Evolutionary conservation across 2,797 vertebrate species (phyloP), one percentile per base, ranked within the genome.

Genomic region (Poecilia velifera): DNA sequence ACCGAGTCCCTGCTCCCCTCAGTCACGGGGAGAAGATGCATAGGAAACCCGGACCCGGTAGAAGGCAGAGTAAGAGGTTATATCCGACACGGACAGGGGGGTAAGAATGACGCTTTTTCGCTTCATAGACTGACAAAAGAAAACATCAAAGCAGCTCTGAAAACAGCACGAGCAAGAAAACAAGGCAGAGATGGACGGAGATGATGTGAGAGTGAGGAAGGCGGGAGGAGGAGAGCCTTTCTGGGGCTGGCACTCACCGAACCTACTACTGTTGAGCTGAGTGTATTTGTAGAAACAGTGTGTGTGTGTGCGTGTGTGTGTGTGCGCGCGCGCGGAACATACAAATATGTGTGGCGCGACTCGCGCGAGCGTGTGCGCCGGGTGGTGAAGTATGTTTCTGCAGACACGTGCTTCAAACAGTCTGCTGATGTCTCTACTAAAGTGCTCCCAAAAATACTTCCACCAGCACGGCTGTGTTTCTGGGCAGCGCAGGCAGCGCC

Each of bases 181-280:
- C 31, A 12, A 73, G 64, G 41, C 62, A 66, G 62, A 8, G 62
- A 66, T 9, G 18, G 80, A 81, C 70, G 25, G 51, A 71, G 79
- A 79, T 59, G 73, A 82, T 68, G 39, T 57, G 75, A 78, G 75
- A 79, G 46, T 64, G 73, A 49, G 74, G 76, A 53, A 75, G 34
- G 84, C 45, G 76, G 74, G 84, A 84, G 77, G 79, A 73, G 80
- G 77, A 86, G 77, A 90, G 84, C 77, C 77, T 85, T 87, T 81
- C 76, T 90, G 83, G 84, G 83, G 86, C 83, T 82, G 86, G 89
- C 89, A 84, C 86, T 87, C 78, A 77, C 84, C 83, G 86, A 91
- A 88, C 82, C 86, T 92, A 91, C 91, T 89, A 90, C 86, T 84
- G 83, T 84, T 68, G 85, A 88, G 84, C 84, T 80, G 89, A 76